Evolutionary conservation across 37 sponge, comb jelly and placozoan species (phyloP).

Genomic region (Halichondria panicea): DNA sequence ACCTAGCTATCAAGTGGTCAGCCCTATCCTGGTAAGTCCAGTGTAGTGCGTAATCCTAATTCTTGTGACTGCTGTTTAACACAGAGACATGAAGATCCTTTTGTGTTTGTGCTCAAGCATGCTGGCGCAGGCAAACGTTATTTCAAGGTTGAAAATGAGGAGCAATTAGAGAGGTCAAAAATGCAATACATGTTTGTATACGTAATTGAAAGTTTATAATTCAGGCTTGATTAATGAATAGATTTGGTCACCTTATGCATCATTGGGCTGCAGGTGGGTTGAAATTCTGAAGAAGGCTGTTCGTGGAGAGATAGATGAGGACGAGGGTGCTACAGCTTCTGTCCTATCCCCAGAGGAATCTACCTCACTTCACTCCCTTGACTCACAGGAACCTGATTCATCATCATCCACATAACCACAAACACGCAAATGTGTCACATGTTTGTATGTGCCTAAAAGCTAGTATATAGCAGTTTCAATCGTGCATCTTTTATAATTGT

Average conservation of each 20-base stretch:
- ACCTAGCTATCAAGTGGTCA: conserved; percentile 49
- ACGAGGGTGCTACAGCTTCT: neutral
- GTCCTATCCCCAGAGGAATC: too few species aligned
- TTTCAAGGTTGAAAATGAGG: conserved; percentile 65
- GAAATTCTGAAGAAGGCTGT: conserved; percentile 49
- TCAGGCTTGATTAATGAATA: neutral
- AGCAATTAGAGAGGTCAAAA: conserved; percentile 45
- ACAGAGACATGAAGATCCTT: conserved; percentile 47
- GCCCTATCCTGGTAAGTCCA: conserved; percentile 18
- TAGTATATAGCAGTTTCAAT: too few species aligned
- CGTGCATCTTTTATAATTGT: too few species aligned
- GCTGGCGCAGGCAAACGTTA: conserved; percentile 52
- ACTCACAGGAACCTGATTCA: too few species aligned
- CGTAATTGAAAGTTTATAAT: neutral
- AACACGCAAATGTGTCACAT: too few species aligned
- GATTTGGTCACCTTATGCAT: neutral
- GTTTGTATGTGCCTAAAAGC: too few species aligned
- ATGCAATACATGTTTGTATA: neutral
- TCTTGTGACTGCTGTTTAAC: neutral
- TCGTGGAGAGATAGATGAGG: conserved; percentile 25
- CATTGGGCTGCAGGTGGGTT: conserved; percentile 41
- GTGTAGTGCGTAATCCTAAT: neutral
- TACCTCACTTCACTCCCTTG: too few species aligned
- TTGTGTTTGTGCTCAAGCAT: conserved; percentile 59
- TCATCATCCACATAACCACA: too few species aligned